Evolutionary conservation across 2,888 invertebrate genomes (phyloP), one percentile per base, ranked within the genome.

Genomic region (Thumatha senex): DNA sequence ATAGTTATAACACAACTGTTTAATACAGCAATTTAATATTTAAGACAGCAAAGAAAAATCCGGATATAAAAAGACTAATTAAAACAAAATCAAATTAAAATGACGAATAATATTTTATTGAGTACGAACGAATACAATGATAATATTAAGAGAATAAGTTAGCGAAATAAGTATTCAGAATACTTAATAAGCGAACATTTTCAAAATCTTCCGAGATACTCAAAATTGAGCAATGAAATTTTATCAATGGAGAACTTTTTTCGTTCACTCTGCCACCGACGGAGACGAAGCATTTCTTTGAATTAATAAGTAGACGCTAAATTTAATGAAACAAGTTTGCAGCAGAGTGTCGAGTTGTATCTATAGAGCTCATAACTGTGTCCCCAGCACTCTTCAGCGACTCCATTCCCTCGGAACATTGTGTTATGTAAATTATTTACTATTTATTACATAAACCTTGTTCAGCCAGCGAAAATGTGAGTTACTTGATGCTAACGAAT

Each of bases 281-380:
- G 70, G 65, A 76, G 78, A 77, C 72, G 74, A 45, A 38, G 61
- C 78, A 74, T 78, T 82, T 77, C 80, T 74, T 75, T 83, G 84
- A 86, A 85, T 86, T 86, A 86, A 84, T 85, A 85, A 86, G 82
- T 74, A 79, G 81, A 74, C 75, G 81, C 75, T 80, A 81, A 86
- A 86, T 86, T 86, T 82, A 84, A 85, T 86, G 84, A 86, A 86
- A 86, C 84, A 86, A 86, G 84, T 86, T 86, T 83, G 70, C 59
- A 64, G 74, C 67, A 61, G 70, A 77, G 76, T 69, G 70, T 70
- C 63, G 72, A 79, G 76, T 75, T 78, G 72, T 74, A 76, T 61
- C 70, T 75, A 73, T 79, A 75, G 64, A 70, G 70, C 77, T 78
- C 70, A 72, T 72, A 74, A 72, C 73, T 68, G 74, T 67, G 70